Evolutionary conservation across 2,797 vertebrate species (phyloP).

Genomic region (Cynopterus sphinx): DNA sequence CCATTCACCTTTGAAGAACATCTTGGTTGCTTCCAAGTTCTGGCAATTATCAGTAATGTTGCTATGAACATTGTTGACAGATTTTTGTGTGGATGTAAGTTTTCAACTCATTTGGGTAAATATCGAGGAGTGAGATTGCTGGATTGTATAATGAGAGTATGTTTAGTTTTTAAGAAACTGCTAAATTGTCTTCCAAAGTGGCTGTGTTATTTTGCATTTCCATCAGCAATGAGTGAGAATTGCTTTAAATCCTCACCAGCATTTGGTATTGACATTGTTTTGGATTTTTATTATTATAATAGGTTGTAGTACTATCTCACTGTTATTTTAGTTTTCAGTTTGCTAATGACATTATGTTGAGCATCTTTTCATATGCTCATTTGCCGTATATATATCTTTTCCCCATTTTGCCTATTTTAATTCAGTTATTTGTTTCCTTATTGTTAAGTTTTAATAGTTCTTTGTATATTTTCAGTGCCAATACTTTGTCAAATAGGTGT

Average conservation of each 20-base stretch:
- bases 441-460: neutral
- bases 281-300: neutral
- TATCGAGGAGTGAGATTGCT: neutral
- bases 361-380: neutral
- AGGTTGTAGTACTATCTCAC: neutral
- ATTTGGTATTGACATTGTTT: neutral
- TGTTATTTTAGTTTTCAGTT: constrained; percentile 1
- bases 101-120: neutral
- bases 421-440: neutral
- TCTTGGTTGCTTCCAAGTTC: neutral
- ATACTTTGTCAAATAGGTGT: neutral
- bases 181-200: neutral
- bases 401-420: neutral
- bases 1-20: neutral
- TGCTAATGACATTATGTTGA: neutral
- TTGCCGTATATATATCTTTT: neutral
- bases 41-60: neutral
- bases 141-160: neutral
- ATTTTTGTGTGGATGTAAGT: neutral
- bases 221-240: neutral
- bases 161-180: constrained; percentile 4
- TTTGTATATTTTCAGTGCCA: neutral
- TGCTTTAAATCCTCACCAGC: neutral
- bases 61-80: neutral
- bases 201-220: neutral